These are phyloP conservation scores for Pholis gunnellus DNA, from an alignment of 2,113 vertebrate genomes.

Conservation along the genomic window DNA sequence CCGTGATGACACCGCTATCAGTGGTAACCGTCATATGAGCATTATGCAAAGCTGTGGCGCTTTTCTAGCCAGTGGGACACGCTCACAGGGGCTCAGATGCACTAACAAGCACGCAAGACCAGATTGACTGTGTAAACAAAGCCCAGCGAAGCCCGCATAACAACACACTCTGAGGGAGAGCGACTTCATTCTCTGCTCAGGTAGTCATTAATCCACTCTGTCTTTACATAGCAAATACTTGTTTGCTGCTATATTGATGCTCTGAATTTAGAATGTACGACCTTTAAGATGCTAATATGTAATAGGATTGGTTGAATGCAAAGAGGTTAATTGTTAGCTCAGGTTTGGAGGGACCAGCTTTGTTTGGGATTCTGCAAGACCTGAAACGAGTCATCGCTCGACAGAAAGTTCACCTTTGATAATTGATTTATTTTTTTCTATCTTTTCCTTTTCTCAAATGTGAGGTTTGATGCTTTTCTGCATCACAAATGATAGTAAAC, in stretches of 20 bases:
- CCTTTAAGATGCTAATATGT: not conserved
- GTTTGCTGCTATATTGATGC: not conserved
- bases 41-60: not conserved
- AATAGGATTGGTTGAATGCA: not conserved
- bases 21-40: not conserved
- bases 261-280: not conserved
- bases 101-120: too few relatives aligned
- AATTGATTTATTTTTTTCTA: not conserved
- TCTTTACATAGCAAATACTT: not conserved
- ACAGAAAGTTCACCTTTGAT: not conserved
- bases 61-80: not conserved
- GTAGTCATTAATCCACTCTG: not conserved
- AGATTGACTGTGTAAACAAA: not conserved
- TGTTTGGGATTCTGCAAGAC: not conserved
- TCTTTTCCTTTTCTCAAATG: not conserved
- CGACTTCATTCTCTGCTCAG: not conserved
- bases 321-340: not conserved
- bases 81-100: not conserved
- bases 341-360: not conserved
- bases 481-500: conserved; percentile 18
- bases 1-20: not conserved
- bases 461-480: conserved; percentile 21
- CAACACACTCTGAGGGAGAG: not conserved
- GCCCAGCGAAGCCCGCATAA: not conserved
- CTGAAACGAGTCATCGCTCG: not conserved